Conservation (phyloP, 35 echinoderm and acorn worm genomes). For the Hemicentrotus pulcherrimus region DNA sequence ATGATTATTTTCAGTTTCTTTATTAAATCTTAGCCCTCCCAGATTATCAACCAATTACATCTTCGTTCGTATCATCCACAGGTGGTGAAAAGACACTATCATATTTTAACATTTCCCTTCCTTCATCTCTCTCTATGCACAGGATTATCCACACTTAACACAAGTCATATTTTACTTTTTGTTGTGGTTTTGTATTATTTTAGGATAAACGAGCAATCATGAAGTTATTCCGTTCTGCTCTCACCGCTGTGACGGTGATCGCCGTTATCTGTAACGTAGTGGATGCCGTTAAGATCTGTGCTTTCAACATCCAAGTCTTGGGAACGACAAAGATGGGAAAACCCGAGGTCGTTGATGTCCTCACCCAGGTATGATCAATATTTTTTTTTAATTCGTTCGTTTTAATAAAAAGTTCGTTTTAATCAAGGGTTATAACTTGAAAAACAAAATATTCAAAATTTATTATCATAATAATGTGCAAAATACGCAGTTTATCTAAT, state of each 20-base stretch:
- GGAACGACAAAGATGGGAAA: conserved; percentile 63
- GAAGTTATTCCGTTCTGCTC: not conserved
- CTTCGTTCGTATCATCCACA: too few relatives aligned
- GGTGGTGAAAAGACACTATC: too few relatives aligned
- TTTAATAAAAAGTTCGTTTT: too few relatives aligned
- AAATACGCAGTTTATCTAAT: too few relatives aligned
- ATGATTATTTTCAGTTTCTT: too few relatives aligned
- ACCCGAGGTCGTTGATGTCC: conserved; percentile 56
- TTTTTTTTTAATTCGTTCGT: too few relatives aligned
- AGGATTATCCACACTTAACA: not conserved
- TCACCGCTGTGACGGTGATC: not conserved
- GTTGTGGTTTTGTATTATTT: not conserved
- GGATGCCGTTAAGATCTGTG: conserved; percentile 22
- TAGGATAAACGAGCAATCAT: not conserved
- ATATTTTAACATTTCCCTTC: not conserved
- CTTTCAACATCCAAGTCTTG: conserved; percentile 65
- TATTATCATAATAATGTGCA: too few relatives aligned
- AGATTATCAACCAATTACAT: too few relatives aligned
- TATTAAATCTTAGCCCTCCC: too few relatives aligned
- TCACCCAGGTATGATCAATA: conserved; percentile 29
- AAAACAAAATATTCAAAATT: too few relatives aligned
- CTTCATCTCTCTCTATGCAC: not conserved
- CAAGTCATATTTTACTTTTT: not conserved
- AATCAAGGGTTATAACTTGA: too few relatives aligned
- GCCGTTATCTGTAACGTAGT: not conserved